phyloP scores from a whole-genome alignment of 1,140 invertebrate genomes.

The Triops cancriformis region DNA sequence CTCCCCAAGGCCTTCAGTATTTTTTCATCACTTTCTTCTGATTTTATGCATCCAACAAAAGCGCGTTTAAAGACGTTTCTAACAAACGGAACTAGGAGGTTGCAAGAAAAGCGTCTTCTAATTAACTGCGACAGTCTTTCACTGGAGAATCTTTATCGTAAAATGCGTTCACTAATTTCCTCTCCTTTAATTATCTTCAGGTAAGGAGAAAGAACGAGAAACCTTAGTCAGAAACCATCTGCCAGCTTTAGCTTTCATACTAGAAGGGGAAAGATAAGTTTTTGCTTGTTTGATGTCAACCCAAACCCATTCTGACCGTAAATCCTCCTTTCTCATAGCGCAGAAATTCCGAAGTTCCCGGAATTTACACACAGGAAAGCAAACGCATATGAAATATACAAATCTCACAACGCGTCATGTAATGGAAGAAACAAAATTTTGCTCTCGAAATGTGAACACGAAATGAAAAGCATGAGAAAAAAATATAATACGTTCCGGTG shows the following conservation, averaged over 20 bases:
- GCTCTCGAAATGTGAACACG: too few relatives aligned
- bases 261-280: background rate
- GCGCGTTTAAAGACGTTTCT: background rate
- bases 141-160: background rate
- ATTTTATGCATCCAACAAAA: background rate
- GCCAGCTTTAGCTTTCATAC: background rate
- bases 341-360: too few relatives aligned
- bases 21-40: background rate
- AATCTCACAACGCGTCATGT: too few relatives aligned
- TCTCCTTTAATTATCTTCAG: background rate
- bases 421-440: too few relatives aligned
- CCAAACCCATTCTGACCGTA: background rate
- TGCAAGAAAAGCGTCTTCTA: background rate
- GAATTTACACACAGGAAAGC: too few relatives aligned
- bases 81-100: background rate
- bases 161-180: background rate
- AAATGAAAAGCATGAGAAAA: too few relatives aligned
- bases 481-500: too few relatives aligned
- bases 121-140: background rate
- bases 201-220: background rate
- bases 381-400: too few relatives aligned
- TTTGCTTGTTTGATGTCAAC: background rate
- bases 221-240: background rate
- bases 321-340: background rate
- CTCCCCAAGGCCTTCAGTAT: background rate